Evolutionary conservation across 2,113 vertebrate species (phyloP).

Genomic region (Myocastor coypus): DNA sequence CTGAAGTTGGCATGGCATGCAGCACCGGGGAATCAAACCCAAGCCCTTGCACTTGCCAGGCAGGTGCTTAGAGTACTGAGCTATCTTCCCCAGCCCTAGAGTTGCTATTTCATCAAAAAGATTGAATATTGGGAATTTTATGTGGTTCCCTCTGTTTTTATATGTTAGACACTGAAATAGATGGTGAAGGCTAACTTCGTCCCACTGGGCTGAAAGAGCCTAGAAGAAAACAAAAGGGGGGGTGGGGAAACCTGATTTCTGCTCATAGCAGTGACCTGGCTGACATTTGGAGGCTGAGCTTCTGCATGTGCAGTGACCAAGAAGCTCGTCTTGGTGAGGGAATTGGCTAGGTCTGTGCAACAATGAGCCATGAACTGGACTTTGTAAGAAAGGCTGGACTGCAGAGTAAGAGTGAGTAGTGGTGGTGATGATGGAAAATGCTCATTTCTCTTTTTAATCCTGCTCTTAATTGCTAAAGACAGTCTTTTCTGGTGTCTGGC

Average conservation of each 20-base stretch:
- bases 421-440: not conserved
- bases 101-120: not conserved
- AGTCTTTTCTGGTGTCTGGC: not conserved
- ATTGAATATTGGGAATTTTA: not conserved
- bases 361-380: too few species aligned
- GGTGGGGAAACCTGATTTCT: too few species aligned
- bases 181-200: not conserved
- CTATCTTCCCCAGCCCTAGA: too few species aligned
- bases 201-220: not conserved
- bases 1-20: too few species aligned
- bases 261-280: fast-evolving
- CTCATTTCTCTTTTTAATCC: not conserved
- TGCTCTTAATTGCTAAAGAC: not conserved
- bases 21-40: too few species aligned
- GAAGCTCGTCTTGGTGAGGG: not conserved
- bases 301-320: not conserved
- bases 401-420: fast-evolving
- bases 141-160: not conserved
- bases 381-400: not conserved
- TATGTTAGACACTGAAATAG: not conserved
- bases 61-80: too few species aligned
- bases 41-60: too few species aligned
- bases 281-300: fast-evolving
- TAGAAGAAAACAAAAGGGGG: not conserved
- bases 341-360: too few species aligned